These are phyloP conservation scores for Siniperca obscura DNA, from an alignment of 2,797 vertebrate species.

Conservation along the genomic window DNA sequence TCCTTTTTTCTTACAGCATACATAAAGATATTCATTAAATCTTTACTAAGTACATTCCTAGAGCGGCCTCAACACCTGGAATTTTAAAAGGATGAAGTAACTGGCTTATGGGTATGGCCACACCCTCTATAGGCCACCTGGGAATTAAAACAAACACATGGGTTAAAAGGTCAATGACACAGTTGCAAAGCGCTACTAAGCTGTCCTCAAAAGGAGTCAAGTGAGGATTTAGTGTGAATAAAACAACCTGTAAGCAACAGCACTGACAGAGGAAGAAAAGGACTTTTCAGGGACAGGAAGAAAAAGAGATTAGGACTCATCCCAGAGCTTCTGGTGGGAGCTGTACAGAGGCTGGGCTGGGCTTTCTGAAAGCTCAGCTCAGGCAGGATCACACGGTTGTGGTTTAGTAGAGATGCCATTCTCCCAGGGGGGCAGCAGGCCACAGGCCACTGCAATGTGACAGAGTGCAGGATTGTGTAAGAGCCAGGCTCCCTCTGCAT, in stretches of 20 bases:
- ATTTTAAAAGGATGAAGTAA: constrained; percentile 49
- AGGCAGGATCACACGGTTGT: constrained; percentile 52
- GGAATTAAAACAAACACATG: constrained; percentile 25
- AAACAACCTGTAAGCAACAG: not conserved
- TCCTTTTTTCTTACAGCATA: constrained; percentile 11
- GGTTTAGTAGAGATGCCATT: constrained; percentile 74
- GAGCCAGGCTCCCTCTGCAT: constrained; percentile 38
- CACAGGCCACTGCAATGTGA: constrained; percentile 59
- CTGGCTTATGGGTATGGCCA: constrained; percentile 37
- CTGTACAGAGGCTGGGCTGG: constrained; percentile 19
- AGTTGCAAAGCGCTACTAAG: constrained; percentile 7
- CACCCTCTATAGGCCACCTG: constrained; percentile 58
- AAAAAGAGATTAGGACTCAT: constrained; percentile 40
- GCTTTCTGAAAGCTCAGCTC: constrained; percentile 48
- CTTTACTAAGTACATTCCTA: constrained; percentile 43
- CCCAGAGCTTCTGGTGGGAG: constrained; percentile 36
- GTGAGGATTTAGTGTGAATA: not conserved
- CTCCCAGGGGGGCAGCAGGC: constrained; percentile 64
- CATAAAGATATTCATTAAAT: constrained; percentile 17
- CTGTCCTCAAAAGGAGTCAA: not conserved
- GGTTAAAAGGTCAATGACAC: constrained; percentile 53
- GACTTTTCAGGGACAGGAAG: constrained; percentile 22
- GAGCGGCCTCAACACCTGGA: constrained; percentile 51
- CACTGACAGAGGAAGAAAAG: not conserved
- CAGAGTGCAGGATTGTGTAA: constrained; percentile 65